phyloP scores from a whole-genome alignment of 1,140 invertebrate species.

The Chymomyza costata region DNA sequence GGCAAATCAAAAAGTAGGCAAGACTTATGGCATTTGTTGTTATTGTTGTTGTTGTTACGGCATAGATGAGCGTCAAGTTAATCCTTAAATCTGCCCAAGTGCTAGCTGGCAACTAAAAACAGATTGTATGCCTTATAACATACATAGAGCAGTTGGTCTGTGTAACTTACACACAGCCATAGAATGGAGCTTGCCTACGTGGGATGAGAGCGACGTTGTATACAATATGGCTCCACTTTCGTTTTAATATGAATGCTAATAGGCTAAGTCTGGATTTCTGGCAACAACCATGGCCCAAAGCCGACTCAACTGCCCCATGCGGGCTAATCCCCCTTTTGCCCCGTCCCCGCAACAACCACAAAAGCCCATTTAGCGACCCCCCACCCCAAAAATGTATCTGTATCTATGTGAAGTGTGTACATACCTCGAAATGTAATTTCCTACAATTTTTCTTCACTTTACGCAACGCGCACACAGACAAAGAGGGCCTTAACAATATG shows the following conservation, averaged over 20 bases:
- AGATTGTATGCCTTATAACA: constrained; percentile 49
- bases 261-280: constrained; percentile 69
- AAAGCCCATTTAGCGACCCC: too few relatives aligned
- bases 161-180: constrained; percentile 21
- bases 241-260: constrained; percentile 74
- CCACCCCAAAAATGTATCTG: background rate
- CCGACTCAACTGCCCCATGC: constrained; percentile 24
- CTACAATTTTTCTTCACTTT: constrained; percentile 71
- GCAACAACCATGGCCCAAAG: too few relatives aligned
- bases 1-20: constrained; percentile 51
- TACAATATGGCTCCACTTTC: constrained; percentile 73
- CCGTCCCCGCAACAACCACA: too few relatives aligned
- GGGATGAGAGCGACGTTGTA: constrained; percentile 28
- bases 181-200: constrained; percentile 10
- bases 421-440: constrained; percentile 63
- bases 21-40: constrained; percentile 43
- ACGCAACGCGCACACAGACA: constrained; percentile 31
- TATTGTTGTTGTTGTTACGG: constrained; percentile 14
- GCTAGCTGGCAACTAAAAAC: constrained; percentile 39
- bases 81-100: constrained; percentile 71
- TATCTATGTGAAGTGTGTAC: constrained; percentile 5
- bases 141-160: constrained; percentile 10
- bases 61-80: constrained; percentile 40
- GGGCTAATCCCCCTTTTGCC: too few relatives aligned
- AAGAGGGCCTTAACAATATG: constrained; percentile 53